Evolutionary conservation across 2,888 invertebrate species (phyloP).

Genomic region (Zaprionus bogoriensis): DNA sequence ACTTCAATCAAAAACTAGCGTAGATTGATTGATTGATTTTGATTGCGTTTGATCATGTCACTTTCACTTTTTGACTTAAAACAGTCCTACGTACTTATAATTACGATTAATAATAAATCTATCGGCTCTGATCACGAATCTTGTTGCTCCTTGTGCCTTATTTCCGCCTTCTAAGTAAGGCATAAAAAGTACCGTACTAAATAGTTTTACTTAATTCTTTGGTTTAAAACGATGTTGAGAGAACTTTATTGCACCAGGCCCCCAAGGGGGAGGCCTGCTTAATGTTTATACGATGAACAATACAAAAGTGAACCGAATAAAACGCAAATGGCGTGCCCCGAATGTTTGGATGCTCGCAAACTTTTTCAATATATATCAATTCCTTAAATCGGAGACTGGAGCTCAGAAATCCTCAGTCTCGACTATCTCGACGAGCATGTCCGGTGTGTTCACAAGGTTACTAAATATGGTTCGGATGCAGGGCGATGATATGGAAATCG

Average conservation of each 20-base stretch:
- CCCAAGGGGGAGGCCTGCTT: not conserved
- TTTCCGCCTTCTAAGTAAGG: too few species aligned
- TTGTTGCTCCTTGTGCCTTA: too few species aligned
- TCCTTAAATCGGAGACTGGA: not conserved
- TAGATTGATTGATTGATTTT: too few species aligned
- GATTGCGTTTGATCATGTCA: not conserved
- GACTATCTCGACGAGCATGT: not conserved
- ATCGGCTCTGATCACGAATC: too few species aligned
- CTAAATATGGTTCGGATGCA: constrained; percentile 8
- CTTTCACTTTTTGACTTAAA: not conserved
- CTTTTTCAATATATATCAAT: not conserved
- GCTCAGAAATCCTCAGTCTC: constrained; percentile 14
- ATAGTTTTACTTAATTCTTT: too few species aligned
- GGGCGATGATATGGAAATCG: constrained; percentile 31
- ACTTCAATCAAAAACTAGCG: too few species aligned
- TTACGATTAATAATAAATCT: too few species aligned
- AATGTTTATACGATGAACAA: not conserved
- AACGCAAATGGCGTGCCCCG: too few species aligned
- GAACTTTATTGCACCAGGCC: not conserved
- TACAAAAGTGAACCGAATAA: not conserved
- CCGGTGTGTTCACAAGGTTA: not conserved
- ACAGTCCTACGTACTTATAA: too few species aligned
- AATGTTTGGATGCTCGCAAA: too few species aligned
- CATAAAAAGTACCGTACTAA: not conserved
- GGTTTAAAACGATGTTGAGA: not conserved